Conservation (phyloP, 2,113 vertebrate species). For the Donacobius atricapilla region DNA sequence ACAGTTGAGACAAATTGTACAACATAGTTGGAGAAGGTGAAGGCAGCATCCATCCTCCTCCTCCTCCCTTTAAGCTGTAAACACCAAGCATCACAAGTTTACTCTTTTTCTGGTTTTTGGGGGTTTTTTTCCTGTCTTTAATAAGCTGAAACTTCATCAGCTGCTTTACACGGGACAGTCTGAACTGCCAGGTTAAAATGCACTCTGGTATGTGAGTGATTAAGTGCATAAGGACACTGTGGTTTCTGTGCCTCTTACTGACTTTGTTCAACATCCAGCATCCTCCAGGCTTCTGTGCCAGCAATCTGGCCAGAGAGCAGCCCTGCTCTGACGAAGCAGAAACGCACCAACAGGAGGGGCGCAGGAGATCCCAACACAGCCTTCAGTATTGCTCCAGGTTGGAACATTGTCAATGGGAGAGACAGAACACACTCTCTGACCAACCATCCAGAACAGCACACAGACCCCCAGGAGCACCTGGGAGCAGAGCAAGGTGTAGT, state of each 20-base stretch:
- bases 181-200: not conserved
- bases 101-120: not conserved
- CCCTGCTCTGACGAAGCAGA: not conserved
- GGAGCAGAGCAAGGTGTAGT: not conserved
- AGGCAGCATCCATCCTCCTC: not conserved
- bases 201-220: not conserved
- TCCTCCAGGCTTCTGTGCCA: not conserved
- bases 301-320: not conserved
- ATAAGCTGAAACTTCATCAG: not conserved
- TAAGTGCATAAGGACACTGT: not conserved
- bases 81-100: not conserved
- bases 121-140: not conserved
- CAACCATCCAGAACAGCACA: accelerated
- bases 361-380: not conserved
- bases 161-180: not conserved
- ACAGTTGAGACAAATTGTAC: not conserved
- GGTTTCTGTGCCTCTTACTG: not conserved
- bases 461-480: not conserved
- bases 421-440: not conserved
- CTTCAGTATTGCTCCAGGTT: not conserved
- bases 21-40: not conserved
- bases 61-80: not conserved
- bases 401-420: not conserved
- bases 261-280: not conserved
- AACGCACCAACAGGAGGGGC: not conserved